Percentiles rank a stretch among this genome's conserved stretches.
phyloP scores from a whole-genome alignment of 2,797 vertebrate genomes.

The Microctenopoma steveboyesi region DNA sequence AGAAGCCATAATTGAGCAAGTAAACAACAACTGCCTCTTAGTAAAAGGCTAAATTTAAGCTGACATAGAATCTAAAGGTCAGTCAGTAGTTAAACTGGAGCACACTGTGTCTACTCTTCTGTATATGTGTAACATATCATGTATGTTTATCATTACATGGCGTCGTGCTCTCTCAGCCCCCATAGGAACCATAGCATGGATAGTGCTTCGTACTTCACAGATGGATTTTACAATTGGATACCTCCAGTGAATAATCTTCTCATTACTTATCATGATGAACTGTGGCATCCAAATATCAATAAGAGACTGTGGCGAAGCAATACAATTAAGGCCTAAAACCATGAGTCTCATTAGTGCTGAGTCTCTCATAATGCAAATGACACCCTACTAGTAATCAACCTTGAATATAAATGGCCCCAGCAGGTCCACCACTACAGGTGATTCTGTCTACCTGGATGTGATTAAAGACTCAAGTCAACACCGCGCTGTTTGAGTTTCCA shows the following conservation, averaged over 20 bases:
- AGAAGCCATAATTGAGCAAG: conserved; percentile 42
- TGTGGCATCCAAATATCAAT: conserved; percentile 87
- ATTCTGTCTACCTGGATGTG: conserved; percentile 66
- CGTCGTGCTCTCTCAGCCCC: conserved; percentile 38
- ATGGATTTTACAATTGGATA: conserved; percentile 81
- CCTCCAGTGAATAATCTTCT: conserved; percentile 85
- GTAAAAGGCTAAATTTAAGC: conserved; percentile 51
- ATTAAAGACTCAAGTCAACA: conserved; percentile 60
- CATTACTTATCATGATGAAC: conserved; percentile 89
- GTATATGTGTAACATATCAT: conserved; percentile 9
- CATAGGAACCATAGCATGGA: conserved; percentile 54
- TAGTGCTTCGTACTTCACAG: conserved; percentile 70
- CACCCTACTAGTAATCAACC: conserved; percentile 77
- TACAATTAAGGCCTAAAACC: conserved; percentile 86
- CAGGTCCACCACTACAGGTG: conserved; percentile 75
- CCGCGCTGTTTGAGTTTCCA: conserved; percentile 53
- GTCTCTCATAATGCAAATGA: conserved; percentile 86
- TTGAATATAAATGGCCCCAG: conserved; percentile 82
- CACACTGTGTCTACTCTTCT: conserved; percentile 12
- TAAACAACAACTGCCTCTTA: conserved; percentile 58
- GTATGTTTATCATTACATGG: conserved; percentile 44
- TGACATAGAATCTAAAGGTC: conserved; percentile 35
- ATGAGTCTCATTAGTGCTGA: conserved; percentile 84
- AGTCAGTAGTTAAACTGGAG: conserved; percentile 18
- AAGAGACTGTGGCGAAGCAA: conserved; percentile 84